Base-by-base conservation (phyloP, 2,888 invertebrate genomes). In the Cordilura impudica region DNA sequence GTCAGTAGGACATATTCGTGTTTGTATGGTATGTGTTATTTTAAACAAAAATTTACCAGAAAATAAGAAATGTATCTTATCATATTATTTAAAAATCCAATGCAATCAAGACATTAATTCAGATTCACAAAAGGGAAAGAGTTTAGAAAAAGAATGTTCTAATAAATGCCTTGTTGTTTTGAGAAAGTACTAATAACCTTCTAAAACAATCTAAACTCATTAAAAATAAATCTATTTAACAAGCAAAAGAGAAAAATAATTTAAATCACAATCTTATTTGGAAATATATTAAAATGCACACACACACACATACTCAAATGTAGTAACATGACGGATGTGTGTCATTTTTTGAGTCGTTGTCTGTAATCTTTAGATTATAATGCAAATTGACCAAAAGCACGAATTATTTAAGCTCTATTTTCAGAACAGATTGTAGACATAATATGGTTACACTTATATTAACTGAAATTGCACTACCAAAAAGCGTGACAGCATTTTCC, bases 321-420 rank as follows among this genome's bases (percentile, higher is more conserved):
- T 35, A 3, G 10, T 35, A 35, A 12, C 10, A 5, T 39, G 3
- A 39, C 12, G 12, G 12, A 56, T n/a, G n/a, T n/a, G 56, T 14
- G 43, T 23, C 39, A 23, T 58, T 43, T 43, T 39, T 19, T 35
- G 7, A 21, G 12, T 31, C 10, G 26, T 54, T 39, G 3, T 39
- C 23, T 35, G 51, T 43, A 51, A 70, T 70, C 51, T 51, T 60
- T 70, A 60, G 43, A 21, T 51, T 4, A 60, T 49, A 58, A 69
- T 49, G 58, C 29, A 60, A 60, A 70, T 39, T 70, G 60, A 14
- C 51, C 51, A 70, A 35, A 26, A 53, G 51, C 69, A 69, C 49
- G 69, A 69, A 49, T 49, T 12, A 21, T n/a, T 10, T 51, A 35
- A 67, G 14, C n/a, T 14, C 23, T 51, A 45, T 16, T n/a, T n/a